Evolutionary conservation across 2,113 vertebrate species (phyloP).

Genomic region (Hippoglossus stenolepis): DNA sequence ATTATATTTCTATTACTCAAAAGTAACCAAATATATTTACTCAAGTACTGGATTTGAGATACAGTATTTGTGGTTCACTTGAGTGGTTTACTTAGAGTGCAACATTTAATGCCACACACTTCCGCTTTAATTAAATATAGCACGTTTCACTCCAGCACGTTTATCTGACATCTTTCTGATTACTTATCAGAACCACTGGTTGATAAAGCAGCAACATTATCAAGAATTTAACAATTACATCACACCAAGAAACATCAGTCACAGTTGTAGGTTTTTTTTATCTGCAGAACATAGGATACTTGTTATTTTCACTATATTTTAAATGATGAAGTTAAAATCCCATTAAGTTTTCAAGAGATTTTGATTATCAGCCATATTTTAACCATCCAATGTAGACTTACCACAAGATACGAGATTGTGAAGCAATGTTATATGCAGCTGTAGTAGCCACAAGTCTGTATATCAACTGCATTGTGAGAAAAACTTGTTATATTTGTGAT

Average conservation of each 20-base stretch:
- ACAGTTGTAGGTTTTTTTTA: not conserved
- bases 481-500: too few relatives aligned
- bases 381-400: too few relatives aligned
- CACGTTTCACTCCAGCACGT: not conserved
- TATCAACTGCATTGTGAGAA: too few relatives aligned
- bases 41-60: not conserved
- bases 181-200: not conserved
- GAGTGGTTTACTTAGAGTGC: not conserved
- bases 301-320: not conserved
- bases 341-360: too few relatives aligned
- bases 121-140: not conserved
- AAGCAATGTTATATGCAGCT: too few relatives aligned
- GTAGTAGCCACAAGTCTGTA: too few relatives aligned
- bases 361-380: not conserved
- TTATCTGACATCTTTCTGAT: not conserved
- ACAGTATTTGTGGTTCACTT: not conserved
- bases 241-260: not conserved
- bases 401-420: too few relatives aligned
- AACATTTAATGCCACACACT: not conserved
- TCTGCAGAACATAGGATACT: not conserved
- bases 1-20: too few relatives aligned
- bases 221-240: not conserved
- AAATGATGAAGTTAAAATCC: too few relatives aligned
- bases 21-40: too few relatives aligned
- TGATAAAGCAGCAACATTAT: not conserved